phyloP scores from a whole-genome alignment of 2,888 invertebrate genomes.

The Hypomecis punctinalis region DNA sequence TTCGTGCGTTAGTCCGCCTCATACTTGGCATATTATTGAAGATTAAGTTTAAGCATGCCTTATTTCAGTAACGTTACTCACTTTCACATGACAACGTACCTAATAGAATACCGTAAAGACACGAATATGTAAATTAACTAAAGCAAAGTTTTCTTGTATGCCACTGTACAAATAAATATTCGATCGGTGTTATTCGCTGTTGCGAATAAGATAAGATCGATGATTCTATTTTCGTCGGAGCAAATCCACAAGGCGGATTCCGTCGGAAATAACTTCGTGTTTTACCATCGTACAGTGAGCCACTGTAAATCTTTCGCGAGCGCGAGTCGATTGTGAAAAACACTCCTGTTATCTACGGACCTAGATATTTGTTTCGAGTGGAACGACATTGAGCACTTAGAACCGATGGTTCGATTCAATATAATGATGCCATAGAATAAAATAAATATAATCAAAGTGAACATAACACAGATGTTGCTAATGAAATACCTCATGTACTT shows the following conservation, averaged over 20 bases:
- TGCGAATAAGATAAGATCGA: constrained; percentile 80
- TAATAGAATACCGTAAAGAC: constrained; percentile 34
- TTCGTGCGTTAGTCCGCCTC: too few species aligned
- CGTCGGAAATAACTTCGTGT: constrained; percentile 78
- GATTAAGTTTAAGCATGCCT: too few species aligned
- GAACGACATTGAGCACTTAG: constrained; percentile 55
- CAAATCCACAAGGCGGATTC: constrained; percentile 79
- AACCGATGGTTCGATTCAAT: constrained; percentile 50
- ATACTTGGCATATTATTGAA: too few species aligned
- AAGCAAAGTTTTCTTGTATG: constrained; percentile 62
- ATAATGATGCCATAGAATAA: constrained; percentile 49
- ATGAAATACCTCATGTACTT: constrained; percentile 27
- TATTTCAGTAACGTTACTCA: constrained; percentile 2
- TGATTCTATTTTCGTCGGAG: constrained; percentile 79
- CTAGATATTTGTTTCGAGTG: constrained; percentile 51
- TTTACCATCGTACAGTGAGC: constrained; percentile 66
- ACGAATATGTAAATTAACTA: constrained; percentile 60
- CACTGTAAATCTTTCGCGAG: constrained; percentile 75
- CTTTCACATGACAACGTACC: constrained; percentile 14
- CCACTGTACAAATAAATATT: constrained; percentile 70
- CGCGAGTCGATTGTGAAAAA: constrained; percentile 73
- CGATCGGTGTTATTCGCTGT: constrained; percentile 67
- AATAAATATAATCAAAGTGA: constrained; percentile 45
- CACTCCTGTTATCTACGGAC: constrained; percentile 61
- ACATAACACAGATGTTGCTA: constrained; percentile 48